These are phyloP conservation scores for Malthinus seriepunctatus DNA, from an alignment of 2,888 invertebrate genomes.

Conservation along the genomic window DNA sequence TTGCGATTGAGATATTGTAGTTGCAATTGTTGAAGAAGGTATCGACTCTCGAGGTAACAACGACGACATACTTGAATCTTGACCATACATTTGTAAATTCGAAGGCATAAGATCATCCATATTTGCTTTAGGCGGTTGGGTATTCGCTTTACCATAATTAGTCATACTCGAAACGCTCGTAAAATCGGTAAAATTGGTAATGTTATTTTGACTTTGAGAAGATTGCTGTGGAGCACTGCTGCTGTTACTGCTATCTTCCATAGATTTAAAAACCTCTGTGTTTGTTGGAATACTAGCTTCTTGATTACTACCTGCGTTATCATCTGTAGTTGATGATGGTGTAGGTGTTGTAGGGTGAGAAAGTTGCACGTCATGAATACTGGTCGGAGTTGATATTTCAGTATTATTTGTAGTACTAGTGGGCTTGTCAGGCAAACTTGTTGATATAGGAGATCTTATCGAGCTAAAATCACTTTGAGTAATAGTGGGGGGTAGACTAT, in stretches of 20 bases:
- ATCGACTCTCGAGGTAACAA: slow-evolving; percentile 46
- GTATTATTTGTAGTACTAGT: slow-evolving; percentile 52
- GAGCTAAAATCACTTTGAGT: slow-evolving; percentile 27
- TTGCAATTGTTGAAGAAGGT: slow-evolving; percentile 13
- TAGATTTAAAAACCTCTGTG: slow-evolving; percentile 45
- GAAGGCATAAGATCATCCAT: slow-evolving; percentile 53
- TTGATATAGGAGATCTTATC: slow-evolving; percentile 46
- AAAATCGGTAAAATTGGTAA: slow-evolving; percentile 51
- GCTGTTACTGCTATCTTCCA: slow-evolving; percentile 48
- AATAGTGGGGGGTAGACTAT: slow-evolving; percentile 36
- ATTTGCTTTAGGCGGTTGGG: slow-evolving; percentile 42
- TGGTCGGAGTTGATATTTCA: slow-evolving; percentile 37
- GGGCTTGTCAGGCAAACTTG: slow-evolving; percentile 52
- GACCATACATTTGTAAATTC: slow-evolving; percentile 36
- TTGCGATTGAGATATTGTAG: slow-evolving; percentile 20
- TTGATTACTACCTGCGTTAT: slow-evolving; percentile 48
- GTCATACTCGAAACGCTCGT: slow-evolving; percentile 53
- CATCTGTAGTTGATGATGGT: slow-evolving; percentile 54
- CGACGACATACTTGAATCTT: slow-evolving; percentile 43
- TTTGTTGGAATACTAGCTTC: slow-evolving; percentile 51
- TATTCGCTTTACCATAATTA: slow-evolving; percentile 45
- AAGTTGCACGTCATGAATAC: slow-evolving; percentile 43
- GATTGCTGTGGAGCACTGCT: slow-evolving; percentile 52
- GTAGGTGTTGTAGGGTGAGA: slow-evolving; percentile 53
- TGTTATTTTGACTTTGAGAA: slow-evolving; percentile 51